phyloP scores from a whole-genome alignment of 2,113 vertebrate species.

The Chloebia gouldiae region DNA sequence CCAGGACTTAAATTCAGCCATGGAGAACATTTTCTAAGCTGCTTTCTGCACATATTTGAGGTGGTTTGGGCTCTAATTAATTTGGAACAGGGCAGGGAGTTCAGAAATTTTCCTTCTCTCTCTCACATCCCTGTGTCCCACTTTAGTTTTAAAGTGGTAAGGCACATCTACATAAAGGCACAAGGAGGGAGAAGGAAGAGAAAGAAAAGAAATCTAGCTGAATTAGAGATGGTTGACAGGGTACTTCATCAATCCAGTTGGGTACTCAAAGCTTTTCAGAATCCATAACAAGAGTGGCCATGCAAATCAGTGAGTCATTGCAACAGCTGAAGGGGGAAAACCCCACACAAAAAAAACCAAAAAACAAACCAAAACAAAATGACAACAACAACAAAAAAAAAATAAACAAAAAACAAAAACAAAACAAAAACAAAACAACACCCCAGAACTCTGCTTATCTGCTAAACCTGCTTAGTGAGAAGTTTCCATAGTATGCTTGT shows the following conservation, averaged over 20 bases:
- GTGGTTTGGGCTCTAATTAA: conserved; percentile 39
- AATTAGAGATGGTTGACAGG: neutral
- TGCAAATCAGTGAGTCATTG: neutral
- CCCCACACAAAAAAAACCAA: too few relatives aligned
- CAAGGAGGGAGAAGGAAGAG: neutral
- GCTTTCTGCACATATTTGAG: neutral
- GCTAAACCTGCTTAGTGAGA: neutral
- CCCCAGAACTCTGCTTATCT: neutral
- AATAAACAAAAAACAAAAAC: too few relatives aligned
- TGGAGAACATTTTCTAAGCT: neutral
- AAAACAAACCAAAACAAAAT: too few relatives aligned
- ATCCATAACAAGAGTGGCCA: neutral
- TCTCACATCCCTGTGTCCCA: conserved; percentile 26
- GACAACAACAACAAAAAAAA: too few relatives aligned
- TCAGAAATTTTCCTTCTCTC: conserved; percentile 9
- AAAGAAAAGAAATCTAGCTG: neutral
- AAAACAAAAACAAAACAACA: neutral
- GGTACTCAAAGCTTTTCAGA: neutral
- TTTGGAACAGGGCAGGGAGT: conserved; percentile 22
- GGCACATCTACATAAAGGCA: neutral
- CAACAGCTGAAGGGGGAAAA: neutral
- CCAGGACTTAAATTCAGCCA: neutral
- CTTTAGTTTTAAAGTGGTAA: conserved; percentile 60
- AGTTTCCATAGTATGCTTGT: neutral
- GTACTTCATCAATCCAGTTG: neutral